phyloP scores from a whole-genome alignment of 2,113 vertebrate species.

The Thunnus maccoyii region DNA sequence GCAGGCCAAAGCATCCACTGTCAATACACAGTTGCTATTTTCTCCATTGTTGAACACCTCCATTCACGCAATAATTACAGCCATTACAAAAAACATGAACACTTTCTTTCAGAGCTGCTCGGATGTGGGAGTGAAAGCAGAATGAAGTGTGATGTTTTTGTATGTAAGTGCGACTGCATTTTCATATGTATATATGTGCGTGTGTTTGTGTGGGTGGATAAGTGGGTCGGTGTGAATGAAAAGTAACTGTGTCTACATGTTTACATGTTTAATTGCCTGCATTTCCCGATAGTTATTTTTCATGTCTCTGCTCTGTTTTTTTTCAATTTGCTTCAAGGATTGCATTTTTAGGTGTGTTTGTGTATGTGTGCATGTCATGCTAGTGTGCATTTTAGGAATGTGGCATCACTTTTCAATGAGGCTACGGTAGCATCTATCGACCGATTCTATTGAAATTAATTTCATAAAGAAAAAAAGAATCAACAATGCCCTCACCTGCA shows the following conservation, averaged over 20 bases:
- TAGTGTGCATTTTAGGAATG: conserved; percentile 20
- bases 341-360: conserved; percentile 7
- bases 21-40: conserved; percentile 42
- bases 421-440: conserved; percentile 54
- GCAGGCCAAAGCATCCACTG: conserved; percentile 36
- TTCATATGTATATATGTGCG: conserved; percentile 2
- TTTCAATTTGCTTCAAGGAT: not conserved
- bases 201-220: conserved; percentile 45
- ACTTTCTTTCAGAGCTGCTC: conserved; percentile 44
- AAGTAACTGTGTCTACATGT: conserved; percentile 24
- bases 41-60: conserved; percentile 52
- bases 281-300: conserved; percentile 27
- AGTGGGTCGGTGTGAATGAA: conserved; percentile 49
- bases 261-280: conserved; percentile 47
- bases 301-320: not conserved
- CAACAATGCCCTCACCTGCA: conserved; percentile 31
- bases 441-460: conserved; percentile 48
- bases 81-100: conserved; percentile 58
- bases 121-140: conserved; percentile 37
- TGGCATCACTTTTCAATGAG: conserved; percentile 57
- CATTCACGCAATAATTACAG: conserved; percentile 62
- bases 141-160: conserved; percentile 45
- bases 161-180: conserved; percentile 19
- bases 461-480: conserved; percentile 47
- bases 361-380: not conserved